These are phyloP conservation scores for Chymomyza caudatula DNA, from an alignment of 2,888 invertebrate species.

Conservation along the genomic window DNA sequence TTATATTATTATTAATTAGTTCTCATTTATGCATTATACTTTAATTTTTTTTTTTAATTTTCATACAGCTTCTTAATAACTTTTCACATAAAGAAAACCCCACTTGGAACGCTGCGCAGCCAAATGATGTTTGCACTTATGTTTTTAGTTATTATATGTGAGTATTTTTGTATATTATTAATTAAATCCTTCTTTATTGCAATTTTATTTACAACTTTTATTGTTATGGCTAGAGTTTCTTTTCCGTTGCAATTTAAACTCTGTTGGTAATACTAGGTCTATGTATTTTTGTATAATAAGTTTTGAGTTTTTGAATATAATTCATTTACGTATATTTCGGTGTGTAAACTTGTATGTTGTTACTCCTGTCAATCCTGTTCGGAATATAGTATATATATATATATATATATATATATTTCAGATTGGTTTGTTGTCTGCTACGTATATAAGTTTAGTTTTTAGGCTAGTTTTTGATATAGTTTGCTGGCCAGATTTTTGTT, in stretches of 20 bases:
- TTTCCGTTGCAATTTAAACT: conserved; percentile 18
- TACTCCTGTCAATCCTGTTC: conserved; percentile 16
- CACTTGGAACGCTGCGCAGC: conserved; percentile 14
- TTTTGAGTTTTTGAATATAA: conserved; percentile 53
- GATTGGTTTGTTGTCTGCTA: conserved; percentile 42
- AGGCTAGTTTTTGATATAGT: conserved; percentile 25
- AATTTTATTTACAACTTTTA: conserved; percentile 15
- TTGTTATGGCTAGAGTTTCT: conserved; percentile 28
- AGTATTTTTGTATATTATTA: conserved; percentile 9
- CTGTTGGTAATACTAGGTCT: conserved; percentile 18
- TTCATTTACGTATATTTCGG: conserved; percentile 69
- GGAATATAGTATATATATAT: neutral
- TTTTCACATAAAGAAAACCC: conserved; percentile 20
- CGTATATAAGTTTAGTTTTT: conserved; percentile 53
- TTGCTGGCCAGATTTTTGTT: conserved; percentile 7
- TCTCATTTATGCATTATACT: neutral
- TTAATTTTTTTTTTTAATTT: neutral
- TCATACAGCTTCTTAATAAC: conserved; percentile 8
- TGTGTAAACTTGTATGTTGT: conserved; percentile 34
- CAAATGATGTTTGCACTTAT: neutral
- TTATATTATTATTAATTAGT: neutral
- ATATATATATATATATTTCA: neutral
- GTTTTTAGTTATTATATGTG: neutral
- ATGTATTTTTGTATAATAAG: conserved; percentile 3
- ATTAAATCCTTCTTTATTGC: conserved; percentile 7